phyloP scores from a whole-genome alignment of 2,888 invertebrate genomes.

The Cephus nigrinus region DNA sequence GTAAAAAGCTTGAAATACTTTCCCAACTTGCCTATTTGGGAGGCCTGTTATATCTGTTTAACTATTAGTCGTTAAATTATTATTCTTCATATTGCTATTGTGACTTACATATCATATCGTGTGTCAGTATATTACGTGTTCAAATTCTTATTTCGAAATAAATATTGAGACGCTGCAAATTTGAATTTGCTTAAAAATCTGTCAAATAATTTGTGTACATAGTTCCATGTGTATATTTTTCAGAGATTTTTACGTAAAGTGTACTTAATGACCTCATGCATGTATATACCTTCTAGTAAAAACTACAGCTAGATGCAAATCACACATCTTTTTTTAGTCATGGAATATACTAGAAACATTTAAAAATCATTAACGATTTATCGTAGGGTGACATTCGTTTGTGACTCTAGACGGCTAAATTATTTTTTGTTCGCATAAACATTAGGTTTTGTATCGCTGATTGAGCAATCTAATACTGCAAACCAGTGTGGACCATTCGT shows the following conservation, averaged over 20 bases:
- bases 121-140: too few species aligned
- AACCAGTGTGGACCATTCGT: too few species aligned
- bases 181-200: background rate
- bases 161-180: background rate
- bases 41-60: too few species aligned
- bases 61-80: too few species aligned
- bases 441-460: background rate
- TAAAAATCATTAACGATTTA: background rate
- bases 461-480: background rate
- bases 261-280: background rate
- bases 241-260: background rate
- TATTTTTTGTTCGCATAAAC: background rate
- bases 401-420: background rate
- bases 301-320: background rate
- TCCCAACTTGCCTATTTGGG: too few species aligned
- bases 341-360: constrained; percentile 5
- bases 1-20: too few species aligned
- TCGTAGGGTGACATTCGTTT: background rate
- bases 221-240: background rate
- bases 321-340: background rate
- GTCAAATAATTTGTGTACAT: background rate
- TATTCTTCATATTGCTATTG: too few species aligned
- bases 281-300: background rate
- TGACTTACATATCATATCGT: too few species aligned
- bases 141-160: too few species aligned